phyloP scores from a whole-genome alignment of 2,113 vertebrate species.

The Emydocephalus ijimae region DNA sequence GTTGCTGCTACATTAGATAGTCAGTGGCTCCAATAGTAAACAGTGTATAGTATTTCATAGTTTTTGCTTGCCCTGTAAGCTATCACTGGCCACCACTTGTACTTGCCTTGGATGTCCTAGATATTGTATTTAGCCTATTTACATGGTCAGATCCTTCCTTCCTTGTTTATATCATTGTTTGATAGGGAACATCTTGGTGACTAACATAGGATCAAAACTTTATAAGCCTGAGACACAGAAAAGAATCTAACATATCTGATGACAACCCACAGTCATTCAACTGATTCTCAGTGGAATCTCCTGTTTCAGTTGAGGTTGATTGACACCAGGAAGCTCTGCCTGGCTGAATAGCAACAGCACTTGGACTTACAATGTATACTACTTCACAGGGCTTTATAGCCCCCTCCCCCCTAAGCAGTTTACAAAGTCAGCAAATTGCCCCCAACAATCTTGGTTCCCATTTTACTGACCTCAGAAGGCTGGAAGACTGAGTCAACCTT shows the following conservation, averaged over 20 bases:
- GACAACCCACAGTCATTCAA: not conserved
- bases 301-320: not conserved
- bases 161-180: not conserved
- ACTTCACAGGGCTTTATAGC: no score
- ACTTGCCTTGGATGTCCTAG: not conserved
- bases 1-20: not conserved
- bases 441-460: no score
- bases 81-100: not conserved
- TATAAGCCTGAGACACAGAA: not conserved
- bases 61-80: not conserved
- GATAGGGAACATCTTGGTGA: not conserved
- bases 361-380: no score
- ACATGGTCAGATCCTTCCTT: not conserved
- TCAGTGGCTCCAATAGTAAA: not conserved
- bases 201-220: not conserved
- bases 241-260: not conserved
- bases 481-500: no score
- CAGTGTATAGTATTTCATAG: not conserved
- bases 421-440: no score
- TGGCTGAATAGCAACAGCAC: not conserved
- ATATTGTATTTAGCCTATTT: not conserved
- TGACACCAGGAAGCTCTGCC: not conserved
- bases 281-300: not conserved
- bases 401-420: rapidly evolving
- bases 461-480: no score